A percentile compares a stretch with the other conserved stretches of the same genome.
Conservation (phyloP, 2,888 invertebrate species). For the Acanthosepion esculentum region DNA sequence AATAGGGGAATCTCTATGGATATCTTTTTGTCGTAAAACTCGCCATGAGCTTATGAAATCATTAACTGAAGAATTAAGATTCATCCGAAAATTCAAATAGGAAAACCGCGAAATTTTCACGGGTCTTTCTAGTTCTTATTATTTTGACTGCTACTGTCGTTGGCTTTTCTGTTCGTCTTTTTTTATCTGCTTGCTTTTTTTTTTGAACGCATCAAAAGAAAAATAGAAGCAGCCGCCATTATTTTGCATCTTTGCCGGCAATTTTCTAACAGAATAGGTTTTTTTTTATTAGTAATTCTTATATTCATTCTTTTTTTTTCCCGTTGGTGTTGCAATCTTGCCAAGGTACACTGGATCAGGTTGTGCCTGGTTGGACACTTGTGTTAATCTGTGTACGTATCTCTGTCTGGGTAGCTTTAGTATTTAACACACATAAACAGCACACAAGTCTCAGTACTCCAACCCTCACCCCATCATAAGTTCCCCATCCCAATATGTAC, state of each 20-base stretch:
- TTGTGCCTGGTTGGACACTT: constrained; percentile 11
- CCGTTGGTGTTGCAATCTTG: neutral
- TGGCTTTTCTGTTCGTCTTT: too few species aligned
- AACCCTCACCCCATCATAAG: neutral
- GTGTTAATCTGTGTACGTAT: constrained; percentile 20
- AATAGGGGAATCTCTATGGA: too few species aligned
- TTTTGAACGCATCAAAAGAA: neutral
- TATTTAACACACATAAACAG: neutral
- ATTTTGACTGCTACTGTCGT: neutral
- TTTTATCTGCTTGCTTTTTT: neutral
- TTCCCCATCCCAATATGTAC: too few species aligned
- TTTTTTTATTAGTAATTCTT: neutral
- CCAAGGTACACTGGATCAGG: constrained; percentile 11
- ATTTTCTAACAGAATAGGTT: neutral
- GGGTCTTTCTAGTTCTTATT: neutral
- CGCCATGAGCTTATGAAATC: too few species aligned
- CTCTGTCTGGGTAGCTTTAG: neutral
- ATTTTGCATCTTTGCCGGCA: constrained; percentile 13
- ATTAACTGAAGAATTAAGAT: too few species aligned
- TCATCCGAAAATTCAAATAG: too few species aligned
- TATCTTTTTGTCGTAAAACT: too few species aligned
- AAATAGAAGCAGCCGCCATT: neutral
- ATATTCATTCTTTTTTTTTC: neutral
- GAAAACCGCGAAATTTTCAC: too few species aligned
- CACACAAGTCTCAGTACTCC: neutral